These are phyloP conservation scores for Brachionus calyciflorus DNA, from an alignment of 1,140 invertebrate genomes.

Conservation along the genomic window DNA sequence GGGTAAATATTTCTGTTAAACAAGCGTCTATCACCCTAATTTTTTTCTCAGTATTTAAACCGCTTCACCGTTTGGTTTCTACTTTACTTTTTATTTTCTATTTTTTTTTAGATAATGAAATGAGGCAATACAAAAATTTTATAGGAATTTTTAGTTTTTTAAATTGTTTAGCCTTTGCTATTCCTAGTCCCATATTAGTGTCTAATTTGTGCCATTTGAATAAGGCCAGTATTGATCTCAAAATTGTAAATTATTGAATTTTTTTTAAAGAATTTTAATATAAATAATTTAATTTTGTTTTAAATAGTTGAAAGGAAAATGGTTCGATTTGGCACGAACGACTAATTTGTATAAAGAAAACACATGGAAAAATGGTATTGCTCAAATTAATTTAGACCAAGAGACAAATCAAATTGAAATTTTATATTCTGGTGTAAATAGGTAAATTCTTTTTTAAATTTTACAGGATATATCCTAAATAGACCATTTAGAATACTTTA, in stretches of 20 bases:
- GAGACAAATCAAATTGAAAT: neutral
- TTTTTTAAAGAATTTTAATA: neutral
- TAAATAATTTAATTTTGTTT: neutral
- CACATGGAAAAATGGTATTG: constrained; percentile 24
- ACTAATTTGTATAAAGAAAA: neutral
- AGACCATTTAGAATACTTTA: neutral
- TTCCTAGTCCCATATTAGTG: neutral
- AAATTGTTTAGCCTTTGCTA: neutral
- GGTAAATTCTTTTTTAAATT: neutral
- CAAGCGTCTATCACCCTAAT: too few species aligned
- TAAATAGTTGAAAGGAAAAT: constrained; percentile 28
- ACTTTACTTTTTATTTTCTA: too few species aligned
- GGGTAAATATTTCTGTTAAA: too few species aligned
- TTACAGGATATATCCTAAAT: neutral
- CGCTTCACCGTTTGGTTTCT: too few species aligned
- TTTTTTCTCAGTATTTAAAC: too few species aligned
- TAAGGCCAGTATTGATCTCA: neutral
- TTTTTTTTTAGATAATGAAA: constrained; percentile 38
- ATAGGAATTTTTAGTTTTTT: neutral
- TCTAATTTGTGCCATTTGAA: neutral
- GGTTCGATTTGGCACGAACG: constrained; percentile 17
- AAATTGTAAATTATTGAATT: neutral
- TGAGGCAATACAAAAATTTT: neutral
- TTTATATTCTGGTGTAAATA: neutral
- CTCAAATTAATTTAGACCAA: neutral